Evolutionary conservation across 2,888 invertebrate genomes (phyloP).

Genomic region (Standfussiana lucernea): DNA sequence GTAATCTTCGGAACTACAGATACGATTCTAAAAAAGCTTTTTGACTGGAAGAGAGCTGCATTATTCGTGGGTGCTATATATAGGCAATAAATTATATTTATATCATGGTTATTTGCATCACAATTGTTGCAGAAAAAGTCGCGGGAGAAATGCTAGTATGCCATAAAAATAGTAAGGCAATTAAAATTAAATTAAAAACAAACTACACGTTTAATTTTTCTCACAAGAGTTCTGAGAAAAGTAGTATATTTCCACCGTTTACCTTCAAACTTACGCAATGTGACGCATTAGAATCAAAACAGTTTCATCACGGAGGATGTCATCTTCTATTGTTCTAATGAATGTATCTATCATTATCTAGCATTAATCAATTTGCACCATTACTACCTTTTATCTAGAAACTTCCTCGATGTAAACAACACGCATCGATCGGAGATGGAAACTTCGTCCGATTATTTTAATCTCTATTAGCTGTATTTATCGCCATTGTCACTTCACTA

Average conservation of each 20-base stretch:
- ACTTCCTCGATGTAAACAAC: constrained; percentile 6
- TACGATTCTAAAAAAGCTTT: too few species aligned
- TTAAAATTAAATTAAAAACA: background rate
- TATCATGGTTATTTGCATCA: too few species aligned
- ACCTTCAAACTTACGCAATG: background rate
- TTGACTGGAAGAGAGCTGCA: too few species aligned
- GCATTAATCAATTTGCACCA: constrained; percentile 18
- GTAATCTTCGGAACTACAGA: too few species aligned
- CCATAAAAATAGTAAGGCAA: background rate
- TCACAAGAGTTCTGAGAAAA: background rate
- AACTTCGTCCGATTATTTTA: background rate
- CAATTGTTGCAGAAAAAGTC: too few species aligned
- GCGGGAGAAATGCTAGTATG: too few species aligned
- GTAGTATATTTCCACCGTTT: background rate
- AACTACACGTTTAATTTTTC: background rate
- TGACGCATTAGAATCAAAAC: constrained; percentile 11
- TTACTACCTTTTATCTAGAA: constrained; percentile 13
- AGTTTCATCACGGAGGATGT: constrained; percentile 45
- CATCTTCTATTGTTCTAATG: constrained; percentile 46
- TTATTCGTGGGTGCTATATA: too few species aligned
- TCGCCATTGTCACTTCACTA: background rate
- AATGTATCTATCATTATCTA: constrained; percentile 15
- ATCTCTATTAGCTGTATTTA: background rate
- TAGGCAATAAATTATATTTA: too few species aligned
- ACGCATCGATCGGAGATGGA: constrained; percentile 9